These are phyloP conservation scores for Zosterops hypoxanthus DNA, from an alignment of 2,113 vertebrate species.

Conservation along the genomic window DNA sequence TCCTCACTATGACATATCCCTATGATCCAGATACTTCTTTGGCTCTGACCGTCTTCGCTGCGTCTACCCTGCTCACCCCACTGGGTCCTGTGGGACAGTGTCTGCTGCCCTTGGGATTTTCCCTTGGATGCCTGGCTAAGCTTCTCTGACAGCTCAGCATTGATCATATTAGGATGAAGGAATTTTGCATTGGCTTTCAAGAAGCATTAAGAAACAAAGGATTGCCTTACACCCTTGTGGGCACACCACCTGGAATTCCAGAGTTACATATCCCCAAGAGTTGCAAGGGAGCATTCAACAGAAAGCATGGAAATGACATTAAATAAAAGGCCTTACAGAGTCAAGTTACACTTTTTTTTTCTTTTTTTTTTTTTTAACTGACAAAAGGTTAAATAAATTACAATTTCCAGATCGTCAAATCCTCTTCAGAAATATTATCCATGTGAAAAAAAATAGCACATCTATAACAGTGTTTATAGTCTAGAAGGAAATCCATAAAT, in stretches of 20 bases:
- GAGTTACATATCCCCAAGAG: background rate
- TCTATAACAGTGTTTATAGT: background rate
- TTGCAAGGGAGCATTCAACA: rapidly evolving
- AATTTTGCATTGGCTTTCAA: background rate
- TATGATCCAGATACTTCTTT: background rate
- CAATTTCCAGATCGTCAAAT: background rate
- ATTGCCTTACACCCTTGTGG: background rate
- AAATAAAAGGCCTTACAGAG: background rate
- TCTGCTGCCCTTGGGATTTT: background rate
- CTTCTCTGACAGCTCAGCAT: background rate
- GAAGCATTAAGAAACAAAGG: background rate
- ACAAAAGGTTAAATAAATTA: background rate
- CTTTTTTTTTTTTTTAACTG: background rate
- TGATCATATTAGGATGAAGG: background rate
- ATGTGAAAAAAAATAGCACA: background rate
- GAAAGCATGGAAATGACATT: background rate
- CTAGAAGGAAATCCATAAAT: background rate
- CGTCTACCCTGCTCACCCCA: background rate
- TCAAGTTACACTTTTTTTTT: background rate
- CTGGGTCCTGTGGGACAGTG: background rate
- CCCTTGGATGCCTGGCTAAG: background rate
- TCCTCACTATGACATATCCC: background rate
- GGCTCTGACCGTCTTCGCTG: background rate
- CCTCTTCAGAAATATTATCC: background rate
- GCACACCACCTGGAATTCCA: background rate